Evolutionary conservation across 2,113 vertebrate genomes (phyloP), one percentile per base, ranked within the genome.

Genomic region (Colinus virginianus): DNA sequence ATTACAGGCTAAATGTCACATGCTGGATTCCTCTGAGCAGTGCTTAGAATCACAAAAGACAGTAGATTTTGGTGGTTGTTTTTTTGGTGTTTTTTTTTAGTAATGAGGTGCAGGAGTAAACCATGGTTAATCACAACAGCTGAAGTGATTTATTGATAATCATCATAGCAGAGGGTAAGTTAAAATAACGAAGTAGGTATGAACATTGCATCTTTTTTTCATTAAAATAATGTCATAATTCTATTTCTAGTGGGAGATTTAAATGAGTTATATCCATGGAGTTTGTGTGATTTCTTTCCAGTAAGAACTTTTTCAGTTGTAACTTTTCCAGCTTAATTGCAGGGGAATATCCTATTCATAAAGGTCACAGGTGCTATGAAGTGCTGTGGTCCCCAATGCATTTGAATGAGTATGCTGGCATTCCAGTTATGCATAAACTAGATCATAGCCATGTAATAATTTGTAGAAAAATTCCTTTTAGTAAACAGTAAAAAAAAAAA

Each of bases 51-150:
- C 69, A 66, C 45, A 87, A n/a, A 59, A 36, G 12, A 32, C 8
- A 75, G 11, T 1, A 45, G 30, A 32, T 5, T 9, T 40, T 40
- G 40, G 40, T 40, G 12, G 40, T 32, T 49, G 75, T 70, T 28
- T 38, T 34, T 59, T 36, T 61, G 36, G 16, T 21, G 66, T 49
- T 32, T 45, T 25, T 21, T 70, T 49, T 49, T 23, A 7, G 26
- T 36, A 32, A 23, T 30, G 13, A 82, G 22, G 13, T 20, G 46
- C 20, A 7, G 0, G 0, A 34, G 30, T 40, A 34, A 61, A 46
- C 28, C 0, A 0, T 38, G 9, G 34, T 36, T 38, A 62, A 38
- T 23, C 34, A 38, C 23, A 30, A 30, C 12, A 30, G 53, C 4
- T 34, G 21, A 69, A 87, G 36, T 9, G 36, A 17, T 30, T 89